Evolutionary conservation across 2,113 vertebrate species (phyloP).

Genomic region (Scomber japonicus): DNA sequence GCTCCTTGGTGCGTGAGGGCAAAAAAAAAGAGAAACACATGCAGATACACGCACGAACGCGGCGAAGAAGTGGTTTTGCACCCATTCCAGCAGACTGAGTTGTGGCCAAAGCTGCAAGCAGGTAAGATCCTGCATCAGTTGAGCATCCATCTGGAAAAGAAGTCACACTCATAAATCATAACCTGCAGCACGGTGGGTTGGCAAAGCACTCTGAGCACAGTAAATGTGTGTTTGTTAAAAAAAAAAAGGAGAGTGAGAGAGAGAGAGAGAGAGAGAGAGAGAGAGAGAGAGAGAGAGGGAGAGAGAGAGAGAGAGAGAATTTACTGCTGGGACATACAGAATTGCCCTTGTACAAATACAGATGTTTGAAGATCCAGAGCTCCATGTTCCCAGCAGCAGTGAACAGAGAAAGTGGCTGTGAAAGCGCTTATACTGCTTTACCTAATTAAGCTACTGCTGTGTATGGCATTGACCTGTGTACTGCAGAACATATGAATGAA

Average conservation of each 20-base stretch:
- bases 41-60: neutral
- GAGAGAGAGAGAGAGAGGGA: conserved; percentile 4
- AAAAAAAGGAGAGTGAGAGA: conserved; percentile 22
- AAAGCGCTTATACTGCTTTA: conserved; percentile 52
- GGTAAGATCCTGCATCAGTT: conserved; percentile 55
- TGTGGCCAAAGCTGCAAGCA: conserved; percentile 49
- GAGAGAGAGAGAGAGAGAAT: conserved; percentile 15
- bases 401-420: conserved; percentile 51
- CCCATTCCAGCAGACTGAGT: conserved; percentile 33
- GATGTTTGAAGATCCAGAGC: conserved; percentile 69
- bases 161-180: conserved; percentile 74
- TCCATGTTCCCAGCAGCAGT: conserved; percentile 66
- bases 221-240: conserved; percentile 28
- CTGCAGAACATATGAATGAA: neutral
- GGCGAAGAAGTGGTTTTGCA: conserved; percentile 26
- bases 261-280: neutral
- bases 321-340: conserved; percentile 64
- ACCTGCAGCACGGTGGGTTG: conserved; percentile 56
- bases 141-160: conserved; percentile 78
- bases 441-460: conserved; percentile 44
- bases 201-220: conserved; percentile 49
- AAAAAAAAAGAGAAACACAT: conserved; percentile 17
- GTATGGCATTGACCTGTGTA: conserved; percentile 20
- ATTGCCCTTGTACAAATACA: conserved; percentile 72
- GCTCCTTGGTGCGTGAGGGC: conserved; percentile 24